Conservation (phyloP, 2,113 vertebrate genomes). For the Seriola aureovittata region DNA sequence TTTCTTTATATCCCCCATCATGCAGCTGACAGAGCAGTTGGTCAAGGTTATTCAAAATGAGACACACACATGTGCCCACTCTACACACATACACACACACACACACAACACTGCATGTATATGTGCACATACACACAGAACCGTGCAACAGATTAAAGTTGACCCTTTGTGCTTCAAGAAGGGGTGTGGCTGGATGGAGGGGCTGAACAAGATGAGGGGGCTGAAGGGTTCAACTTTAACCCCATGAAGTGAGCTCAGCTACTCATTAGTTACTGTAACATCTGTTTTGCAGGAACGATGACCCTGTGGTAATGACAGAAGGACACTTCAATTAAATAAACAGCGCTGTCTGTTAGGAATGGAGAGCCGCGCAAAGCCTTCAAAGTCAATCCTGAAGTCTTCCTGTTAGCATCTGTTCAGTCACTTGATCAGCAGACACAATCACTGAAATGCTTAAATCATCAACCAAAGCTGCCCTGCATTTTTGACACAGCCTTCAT, state of each 20-base stretch:
- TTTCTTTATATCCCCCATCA: conserved; percentile 20
- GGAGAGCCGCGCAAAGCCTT: conserved; percentile 50
- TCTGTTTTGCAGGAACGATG: conserved; percentile 80
- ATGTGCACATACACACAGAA: conserved; percentile 32
- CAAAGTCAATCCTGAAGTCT: conserved; percentile 60
- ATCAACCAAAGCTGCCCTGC: conserved; percentile 29
- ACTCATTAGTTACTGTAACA: conserved; percentile 87
- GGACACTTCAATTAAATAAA: conserved; percentile 80
- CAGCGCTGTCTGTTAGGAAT: conserved; percentile 77
- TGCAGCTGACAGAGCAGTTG: conserved; percentile 42
- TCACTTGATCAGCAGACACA: conserved; percentile 22
- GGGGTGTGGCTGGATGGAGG: conserved; percentile 62
- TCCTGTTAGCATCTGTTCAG: conserved; percentile 51
- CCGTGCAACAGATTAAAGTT: conserved; percentile 69
- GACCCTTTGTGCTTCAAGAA: conserved; percentile 71
- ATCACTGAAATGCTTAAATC: conserved; percentile 49
- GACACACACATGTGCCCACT: conserved; percentile 1
- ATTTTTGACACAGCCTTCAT: conserved; percentile 25
- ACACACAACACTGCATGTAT: not conserved
- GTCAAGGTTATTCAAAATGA: conserved; percentile 68
- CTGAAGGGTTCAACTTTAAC: conserved; percentile 84
- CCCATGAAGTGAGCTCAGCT: conserved; percentile 84
- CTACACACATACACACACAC: not conserved
- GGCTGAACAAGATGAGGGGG: conserved; percentile 56
- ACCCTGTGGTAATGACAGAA: conserved; percentile 84